Percentiles rank a stretch among this genome's conserved stretches.
Conservation (phyloP, 1,140 invertebrate species). For the Octopus sinensis region DNA sequence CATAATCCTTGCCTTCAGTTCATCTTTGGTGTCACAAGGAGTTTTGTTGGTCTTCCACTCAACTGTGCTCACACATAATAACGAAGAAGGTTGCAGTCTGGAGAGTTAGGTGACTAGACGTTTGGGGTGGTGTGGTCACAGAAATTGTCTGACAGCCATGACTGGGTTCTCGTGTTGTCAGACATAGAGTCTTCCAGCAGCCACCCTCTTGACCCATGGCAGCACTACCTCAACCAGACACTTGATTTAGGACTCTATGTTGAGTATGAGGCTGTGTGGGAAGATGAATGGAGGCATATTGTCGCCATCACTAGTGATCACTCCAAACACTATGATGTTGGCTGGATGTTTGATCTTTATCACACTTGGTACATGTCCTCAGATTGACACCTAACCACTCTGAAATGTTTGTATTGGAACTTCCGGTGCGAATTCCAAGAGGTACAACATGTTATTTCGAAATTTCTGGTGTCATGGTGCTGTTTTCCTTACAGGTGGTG, state of each 20-base stretch:
- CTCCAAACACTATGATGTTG: not conserved
- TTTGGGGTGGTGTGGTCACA: not conserved
- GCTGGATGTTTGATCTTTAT: not conserved
- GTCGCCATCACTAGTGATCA: not conserved
- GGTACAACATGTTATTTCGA: too few species aligned
- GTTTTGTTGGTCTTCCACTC: not conserved
- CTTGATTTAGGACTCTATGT: too few species aligned
- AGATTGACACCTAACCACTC: too few species aligned
- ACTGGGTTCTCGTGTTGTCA: not conserved
- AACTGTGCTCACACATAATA: not conserved
- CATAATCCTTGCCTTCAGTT: not conserved
- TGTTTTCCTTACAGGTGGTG: too few species aligned
- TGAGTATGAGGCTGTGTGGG: too few species aligned
- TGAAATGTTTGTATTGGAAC: too few species aligned
- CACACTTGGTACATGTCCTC: not conserved
- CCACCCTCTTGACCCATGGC: not conserved
- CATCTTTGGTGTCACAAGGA: not conserved
- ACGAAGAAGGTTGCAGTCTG: not conserved
- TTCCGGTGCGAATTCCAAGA: too few species aligned
- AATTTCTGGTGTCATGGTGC: too few species aligned
- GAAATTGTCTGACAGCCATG: not conserved
- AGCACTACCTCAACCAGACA: not conserved
- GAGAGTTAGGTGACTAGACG: not conserved
- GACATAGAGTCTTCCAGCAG: not conserved
- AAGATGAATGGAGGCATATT: not conserved